Conservation (phyloP, 2,888 invertebrate species). For the Bursaphelenchus okinawaensis region DNA sequence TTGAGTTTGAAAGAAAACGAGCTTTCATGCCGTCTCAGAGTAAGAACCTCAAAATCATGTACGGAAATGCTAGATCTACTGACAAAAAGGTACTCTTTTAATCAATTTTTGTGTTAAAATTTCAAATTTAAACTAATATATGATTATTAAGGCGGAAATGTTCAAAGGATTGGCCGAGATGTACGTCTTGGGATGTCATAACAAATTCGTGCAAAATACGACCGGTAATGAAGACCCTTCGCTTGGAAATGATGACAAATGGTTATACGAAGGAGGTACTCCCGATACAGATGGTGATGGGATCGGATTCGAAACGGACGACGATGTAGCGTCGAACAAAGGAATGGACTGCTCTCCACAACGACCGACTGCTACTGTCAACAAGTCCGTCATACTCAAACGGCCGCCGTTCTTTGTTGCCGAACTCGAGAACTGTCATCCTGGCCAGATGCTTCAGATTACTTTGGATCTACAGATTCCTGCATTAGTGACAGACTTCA, state of each 20-base stretch:
- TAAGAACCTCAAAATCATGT: background rate
- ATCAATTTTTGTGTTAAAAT: background rate
- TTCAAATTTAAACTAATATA: too few relatives aligned
- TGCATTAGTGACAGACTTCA: slow-evolving; percentile 75
- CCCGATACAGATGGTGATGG: background rate
- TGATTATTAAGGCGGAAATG: background rate
- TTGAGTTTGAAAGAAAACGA: background rate
- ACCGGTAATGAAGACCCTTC: background rate
- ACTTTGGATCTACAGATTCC: slow-evolving; percentile 84
- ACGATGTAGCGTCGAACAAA: background rate
- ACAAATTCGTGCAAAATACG: background rate
- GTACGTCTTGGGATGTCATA: background rate
- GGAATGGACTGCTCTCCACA: background rate
- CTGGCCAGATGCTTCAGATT: slow-evolving; percentile 13
- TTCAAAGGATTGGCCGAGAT: background rate
- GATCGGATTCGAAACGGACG: background rate
- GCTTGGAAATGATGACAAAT: background rate
- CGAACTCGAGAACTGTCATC: slow-evolving; percentile 6
- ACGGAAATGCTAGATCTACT: background rate
- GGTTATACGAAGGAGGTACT: too few relatives aligned
- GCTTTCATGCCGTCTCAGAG: background rate
- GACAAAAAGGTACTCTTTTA: background rate
- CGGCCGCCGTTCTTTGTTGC: background rate
- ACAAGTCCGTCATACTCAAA: background rate
- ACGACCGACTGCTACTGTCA: background rate